Percentiles rank a stretch among this genome's conserved stretches.
These are phyloP conservation scores for Sander lucioperca DNA, from an alignment of 2,113 vertebrate species.

Conservation along the genomic window DNA sequence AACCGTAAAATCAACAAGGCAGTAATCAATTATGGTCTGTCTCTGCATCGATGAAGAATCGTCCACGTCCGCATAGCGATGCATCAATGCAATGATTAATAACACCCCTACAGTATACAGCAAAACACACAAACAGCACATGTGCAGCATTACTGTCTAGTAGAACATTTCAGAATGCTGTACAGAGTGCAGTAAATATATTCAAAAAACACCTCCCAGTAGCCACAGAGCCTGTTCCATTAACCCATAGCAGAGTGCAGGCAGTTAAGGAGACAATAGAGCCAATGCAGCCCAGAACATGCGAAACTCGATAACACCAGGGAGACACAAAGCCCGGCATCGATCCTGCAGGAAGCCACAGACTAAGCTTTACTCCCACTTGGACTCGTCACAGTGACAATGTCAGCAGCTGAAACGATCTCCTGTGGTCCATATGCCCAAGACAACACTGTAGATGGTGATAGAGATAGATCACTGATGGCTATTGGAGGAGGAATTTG, in stretches of 20 bases:
- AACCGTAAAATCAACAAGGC: no score
- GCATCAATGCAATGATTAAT: no score
- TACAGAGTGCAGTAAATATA: slow-evolving; percentile 6
- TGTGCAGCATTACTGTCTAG: background rate
- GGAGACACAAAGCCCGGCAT: slow-evolving; percentile 56
- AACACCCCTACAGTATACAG: background rate
- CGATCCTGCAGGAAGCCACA: slow-evolving; percentile 45
- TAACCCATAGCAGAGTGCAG: slow-evolving; percentile 54
- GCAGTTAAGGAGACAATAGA: slow-evolving; percentile 65
- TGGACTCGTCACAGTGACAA: slow-evolving; percentile 42
- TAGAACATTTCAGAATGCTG: slow-evolving; percentile 4
- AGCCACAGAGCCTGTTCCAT: slow-evolving; percentile 60
- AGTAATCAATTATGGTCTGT: no score
- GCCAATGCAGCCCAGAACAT: slow-evolving; percentile 27
- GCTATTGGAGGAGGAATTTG: background rate
- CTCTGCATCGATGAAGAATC: no score
- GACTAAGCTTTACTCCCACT: slow-evolving; percentile 39
- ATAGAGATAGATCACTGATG: background rate
- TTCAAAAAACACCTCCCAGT: background rate
- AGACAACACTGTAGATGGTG: background rate
- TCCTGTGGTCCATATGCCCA: background rate
- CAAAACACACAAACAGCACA: background rate
- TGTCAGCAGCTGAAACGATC: slow-evolving; percentile 17
- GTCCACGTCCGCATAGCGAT: no score
- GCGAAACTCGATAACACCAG: slow-evolving; percentile 52